Evolutionary conservation across 2,113 vertebrate genomes (phyloP), one percentile per base, ranked within the genome.

Genomic region (Hyperopisus bebe): DNA sequence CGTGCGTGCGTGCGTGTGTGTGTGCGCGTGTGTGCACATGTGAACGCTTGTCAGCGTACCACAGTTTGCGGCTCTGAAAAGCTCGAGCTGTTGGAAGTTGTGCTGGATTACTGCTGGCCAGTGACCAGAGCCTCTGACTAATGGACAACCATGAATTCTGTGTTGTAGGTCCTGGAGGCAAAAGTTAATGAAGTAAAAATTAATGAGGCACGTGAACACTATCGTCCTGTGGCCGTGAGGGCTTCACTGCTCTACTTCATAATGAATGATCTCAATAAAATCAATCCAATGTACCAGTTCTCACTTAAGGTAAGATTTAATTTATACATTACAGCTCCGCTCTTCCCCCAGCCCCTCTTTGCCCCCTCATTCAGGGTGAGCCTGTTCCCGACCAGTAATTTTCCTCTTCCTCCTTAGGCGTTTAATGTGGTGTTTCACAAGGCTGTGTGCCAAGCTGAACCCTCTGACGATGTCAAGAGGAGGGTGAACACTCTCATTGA

Each of bases 261-360:
- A 93, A 95, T 94, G 94, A 96, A 96, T 62, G 96, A 97, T 91
- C 94, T 96, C 88, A 96, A 96, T 94, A 96, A 97, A 95, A 97
- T 97, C 94, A 97, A 94, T 94, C 92, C 95, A 84, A 96, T 96
- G 96, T 97, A 97, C 92, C 96, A 97, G 92, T 96, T 97, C 94
- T 97, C 96, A 90, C 95, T 97, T 11, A 95, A 97, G 96, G 96
- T 97, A 91, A 91, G 46, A 58, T 70, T 80, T 89, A 89, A 84
- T 89, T 84, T 44, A 46, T 39, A n/a, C 51, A 47, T 58, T 84
- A 89, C 80, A 85, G 89, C 80, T 77, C 51, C 5, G 21, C 39
- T 31, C 89, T 42, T 80, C 51, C n/a, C 42, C 11, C 53, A 31
- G n/a, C 11, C 39, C 35, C 55, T 86, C 24, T 47, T 19, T 50